Percentiles rank a stretch among this genome's conserved stretches.
phyloP scores from a whole-genome alignment of 35 echinoderm and acorn worm genomes.

The Ophioderma brevispina region DNA sequence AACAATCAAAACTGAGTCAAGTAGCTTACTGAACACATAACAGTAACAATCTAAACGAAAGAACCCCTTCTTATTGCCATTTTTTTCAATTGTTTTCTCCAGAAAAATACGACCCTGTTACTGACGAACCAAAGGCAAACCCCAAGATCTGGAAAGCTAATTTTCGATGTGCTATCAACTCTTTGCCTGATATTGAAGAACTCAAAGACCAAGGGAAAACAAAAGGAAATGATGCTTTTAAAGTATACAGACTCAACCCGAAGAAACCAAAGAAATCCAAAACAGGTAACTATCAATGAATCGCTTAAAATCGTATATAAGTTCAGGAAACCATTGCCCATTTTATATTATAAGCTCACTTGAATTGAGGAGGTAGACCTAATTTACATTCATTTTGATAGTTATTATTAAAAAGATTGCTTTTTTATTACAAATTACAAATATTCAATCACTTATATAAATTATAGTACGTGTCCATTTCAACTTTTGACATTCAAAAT shows the following conservation, averaged over 20 bases:
- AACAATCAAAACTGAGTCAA: too few species aligned
- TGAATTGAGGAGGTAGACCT: not conserved
- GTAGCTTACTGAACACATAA: too few species aligned
- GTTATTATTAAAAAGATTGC: too few species aligned
- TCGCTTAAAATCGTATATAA: not conserved
- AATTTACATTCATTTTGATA: too few species aligned
- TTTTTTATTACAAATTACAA: too few species aligned
- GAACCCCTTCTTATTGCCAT: not conserved
- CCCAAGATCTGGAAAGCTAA: conserved; percentile 99
- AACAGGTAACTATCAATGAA: conserved; percentile 36
- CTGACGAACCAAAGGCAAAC: conserved; percentile 71
- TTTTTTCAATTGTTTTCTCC: conserved; percentile 27
- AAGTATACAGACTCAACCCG: conserved; percentile 88
- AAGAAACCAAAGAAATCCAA: conserved; percentile 79
- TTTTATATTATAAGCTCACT: not conserved
- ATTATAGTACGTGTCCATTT: too few species aligned
- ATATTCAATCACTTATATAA: too few species aligned
- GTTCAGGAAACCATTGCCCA: not conserved
- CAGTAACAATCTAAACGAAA: too few species aligned
- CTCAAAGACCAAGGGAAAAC: conserved; percentile 75
- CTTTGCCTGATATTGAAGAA: conserved; percentile 94
- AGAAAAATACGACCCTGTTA: conserved; percentile 88
- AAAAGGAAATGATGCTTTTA: conserved; percentile 94
- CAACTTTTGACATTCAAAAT: too few species aligned
- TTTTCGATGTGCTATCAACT: conserved; percentile 98